Evolutionary conservation across 2,888 invertebrate species (phyloP).

Genomic region (Isotomurus palustris): DNA sequence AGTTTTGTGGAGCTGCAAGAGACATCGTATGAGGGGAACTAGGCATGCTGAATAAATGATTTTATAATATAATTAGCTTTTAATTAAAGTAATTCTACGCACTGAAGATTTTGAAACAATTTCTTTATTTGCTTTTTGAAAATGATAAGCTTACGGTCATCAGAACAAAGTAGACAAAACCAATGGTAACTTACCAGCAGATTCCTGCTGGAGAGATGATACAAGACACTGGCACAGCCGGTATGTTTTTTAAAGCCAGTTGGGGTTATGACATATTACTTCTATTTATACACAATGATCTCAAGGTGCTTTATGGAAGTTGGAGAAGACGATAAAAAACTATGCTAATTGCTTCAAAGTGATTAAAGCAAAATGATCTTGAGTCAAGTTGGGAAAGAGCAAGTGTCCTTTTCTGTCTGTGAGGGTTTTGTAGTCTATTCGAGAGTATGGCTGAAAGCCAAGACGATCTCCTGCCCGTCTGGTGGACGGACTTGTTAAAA

Average conservation of each 20-base stretch:
- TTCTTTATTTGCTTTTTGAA: neutral
- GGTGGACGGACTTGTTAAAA: constrained; percentile 25
- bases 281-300: too few relatives aligned
- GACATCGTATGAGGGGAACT: neutral
- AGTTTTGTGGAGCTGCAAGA: neutral
- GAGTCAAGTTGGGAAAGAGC: neutral
- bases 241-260: too few relatives aligned
- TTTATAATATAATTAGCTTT: neutral
- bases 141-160: too few relatives aligned
- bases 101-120: neutral
- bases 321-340: neutral
- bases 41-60: neutral
- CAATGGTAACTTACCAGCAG: too few relatives aligned
- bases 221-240: too few relatives aligned
- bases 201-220: too few relatives aligned
- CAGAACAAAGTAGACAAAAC: too few relatives aligned
- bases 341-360: neutral
- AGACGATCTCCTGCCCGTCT: constrained; percentile 5
- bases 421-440: neutral
- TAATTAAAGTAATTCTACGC: neutral
- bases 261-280: too few relatives aligned
- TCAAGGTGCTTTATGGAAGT: too few relatives aligned
- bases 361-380: constrained; percentile 8
- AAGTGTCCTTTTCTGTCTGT: neutral
- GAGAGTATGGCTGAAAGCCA: constrained; percentile 16